Evolutionary conservation across 2,888 invertebrate species (phyloP).

Genomic region (Yponomeuta cagnagella): DNA sequence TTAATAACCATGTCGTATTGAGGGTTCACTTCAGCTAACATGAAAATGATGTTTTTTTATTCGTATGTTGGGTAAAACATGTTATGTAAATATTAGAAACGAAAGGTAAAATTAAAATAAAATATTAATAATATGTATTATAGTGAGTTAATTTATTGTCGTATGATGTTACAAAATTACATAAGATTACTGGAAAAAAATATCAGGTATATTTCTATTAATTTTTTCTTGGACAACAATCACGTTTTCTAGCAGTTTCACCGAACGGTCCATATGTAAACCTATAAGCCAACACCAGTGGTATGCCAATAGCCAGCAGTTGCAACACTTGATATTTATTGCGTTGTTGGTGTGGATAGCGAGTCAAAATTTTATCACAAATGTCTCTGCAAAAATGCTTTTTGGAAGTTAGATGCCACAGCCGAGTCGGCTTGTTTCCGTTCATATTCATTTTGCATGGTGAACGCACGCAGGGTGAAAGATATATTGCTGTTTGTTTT

Average conservation of each 20-base stretch:
- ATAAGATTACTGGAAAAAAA: no score
- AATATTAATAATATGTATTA: no score
- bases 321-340: conserved; percentile 23
- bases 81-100: no score
- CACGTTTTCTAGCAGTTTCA: conserved; percentile 18
- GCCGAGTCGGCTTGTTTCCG: conserved; percentile 47
- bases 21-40: no score
- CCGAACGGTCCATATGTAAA: conserved; percentile 32
- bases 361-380: conserved; percentile 24
- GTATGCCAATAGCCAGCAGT: conserved; percentile 22
- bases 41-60: no score
- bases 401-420: conserved; percentile 43
- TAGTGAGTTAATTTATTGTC: no score
- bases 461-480: not conserved
- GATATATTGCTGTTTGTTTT: not conserved
- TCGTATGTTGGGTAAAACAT: no score
- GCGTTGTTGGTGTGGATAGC: conserved; percentile 23
- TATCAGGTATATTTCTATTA: no score
- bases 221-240: not conserved
- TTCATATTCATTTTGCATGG: conserved; percentile 18
- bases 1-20: no score
- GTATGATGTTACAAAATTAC: no score
- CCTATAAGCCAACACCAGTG: conserved; percentile 20
- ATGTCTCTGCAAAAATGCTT: conserved; percentile 34
- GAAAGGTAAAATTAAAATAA: no score